Conservation (phyloP, 1,140 invertebrate species). For the Hyphantria cunea region DNA sequence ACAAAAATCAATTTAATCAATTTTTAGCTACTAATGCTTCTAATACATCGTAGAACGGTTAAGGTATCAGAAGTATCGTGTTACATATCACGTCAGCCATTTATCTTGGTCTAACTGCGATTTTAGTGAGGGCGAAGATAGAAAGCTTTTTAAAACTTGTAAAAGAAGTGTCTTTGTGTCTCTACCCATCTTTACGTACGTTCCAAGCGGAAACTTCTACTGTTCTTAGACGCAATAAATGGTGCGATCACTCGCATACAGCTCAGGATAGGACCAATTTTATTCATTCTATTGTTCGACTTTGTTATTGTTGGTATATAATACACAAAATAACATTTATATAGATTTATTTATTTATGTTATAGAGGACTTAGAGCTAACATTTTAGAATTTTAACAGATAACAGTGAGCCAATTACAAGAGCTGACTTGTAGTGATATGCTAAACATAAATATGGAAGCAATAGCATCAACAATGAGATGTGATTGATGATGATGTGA, state of each 20-base stretch:
- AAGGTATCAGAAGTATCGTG: constrained; percentile 1
- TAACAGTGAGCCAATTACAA: too few species aligned
- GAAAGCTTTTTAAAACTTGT: constrained; percentile 65
- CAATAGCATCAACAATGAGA: too few species aligned
- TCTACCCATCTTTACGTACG: constrained; percentile 40
- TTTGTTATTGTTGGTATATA: constrained; percentile 14
- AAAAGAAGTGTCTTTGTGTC: constrained; percentile 60
- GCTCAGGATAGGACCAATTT: constrained; percentile 60
- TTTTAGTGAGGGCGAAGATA: constrained; percentile 44
- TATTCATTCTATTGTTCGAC: constrained; percentile 43
- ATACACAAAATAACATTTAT: not conserved
- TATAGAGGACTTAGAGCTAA: too few species aligned
- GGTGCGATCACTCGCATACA: constrained; percentile 65
- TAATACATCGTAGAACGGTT: constrained; percentile 12
- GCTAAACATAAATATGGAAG: too few species aligned
- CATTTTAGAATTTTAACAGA: too few species aligned
- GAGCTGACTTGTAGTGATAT: too few species aligned
- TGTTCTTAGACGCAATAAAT: constrained; percentile 72
- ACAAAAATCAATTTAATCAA: not conserved
- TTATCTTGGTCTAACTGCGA: constrained; percentile 19
- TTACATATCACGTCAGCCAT: constrained; percentile 15
- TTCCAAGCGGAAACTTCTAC: constrained; percentile 62
- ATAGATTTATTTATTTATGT: too few species aligned
- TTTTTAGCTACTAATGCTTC: not conserved
- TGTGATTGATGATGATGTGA: too few species aligned